phyloP scores from a whole-genome alignment of 2,797 vertebrate genomes.

The Oophaga sylvatica region DNA sequence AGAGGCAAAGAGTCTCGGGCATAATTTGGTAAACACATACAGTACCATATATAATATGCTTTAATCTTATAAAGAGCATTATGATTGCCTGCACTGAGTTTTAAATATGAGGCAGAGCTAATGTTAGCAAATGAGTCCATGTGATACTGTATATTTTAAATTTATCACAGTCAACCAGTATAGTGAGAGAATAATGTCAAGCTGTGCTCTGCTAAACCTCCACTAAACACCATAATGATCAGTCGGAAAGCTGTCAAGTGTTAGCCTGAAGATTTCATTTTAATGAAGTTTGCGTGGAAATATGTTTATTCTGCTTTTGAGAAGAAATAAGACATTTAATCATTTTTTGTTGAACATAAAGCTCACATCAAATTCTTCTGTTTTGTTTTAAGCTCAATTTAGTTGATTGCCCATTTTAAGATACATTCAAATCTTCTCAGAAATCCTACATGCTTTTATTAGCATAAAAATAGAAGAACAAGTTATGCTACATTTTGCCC shows the following conservation, averaged over 20 bases:
- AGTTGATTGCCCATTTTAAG: background rate
- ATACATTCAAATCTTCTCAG: conserved; percentile 2
- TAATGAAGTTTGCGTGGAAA: conserved; percentile 43
- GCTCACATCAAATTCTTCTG: conserved; percentile 28
- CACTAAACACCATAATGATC: conserved; percentile 57
- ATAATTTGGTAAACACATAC: conserved; percentile 34
- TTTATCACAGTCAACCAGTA: conserved; percentile 55
- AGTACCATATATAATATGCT: conserved; percentile 48
- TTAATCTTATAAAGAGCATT: conserved; percentile 47
- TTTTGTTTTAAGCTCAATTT: conserved; percentile 42
- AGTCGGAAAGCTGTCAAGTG: conserved; percentile 49
- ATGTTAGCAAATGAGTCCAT: conserved; percentile 53
- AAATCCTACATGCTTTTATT: conserved; percentile 32
- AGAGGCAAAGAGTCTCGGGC: background rate
- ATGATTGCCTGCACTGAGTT: conserved; percentile 34
- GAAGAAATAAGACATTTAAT: conserved; percentile 44
- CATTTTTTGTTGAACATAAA: conserved; percentile 18
- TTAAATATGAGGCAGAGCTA: conserved; percentile 43
- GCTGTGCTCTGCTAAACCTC: conserved; percentile 51
- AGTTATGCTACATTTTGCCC: conserved; percentile 4
- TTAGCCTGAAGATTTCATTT: conserved; percentile 48
- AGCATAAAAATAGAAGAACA: conserved; percentile 2
- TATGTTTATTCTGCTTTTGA: conserved; percentile 52
- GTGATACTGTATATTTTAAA: conserved; percentile 46
- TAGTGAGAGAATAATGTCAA: conserved; percentile 52